phyloP scores from a whole-genome alignment of 1,140 invertebrate species.

The Idris sp. region DNA sequence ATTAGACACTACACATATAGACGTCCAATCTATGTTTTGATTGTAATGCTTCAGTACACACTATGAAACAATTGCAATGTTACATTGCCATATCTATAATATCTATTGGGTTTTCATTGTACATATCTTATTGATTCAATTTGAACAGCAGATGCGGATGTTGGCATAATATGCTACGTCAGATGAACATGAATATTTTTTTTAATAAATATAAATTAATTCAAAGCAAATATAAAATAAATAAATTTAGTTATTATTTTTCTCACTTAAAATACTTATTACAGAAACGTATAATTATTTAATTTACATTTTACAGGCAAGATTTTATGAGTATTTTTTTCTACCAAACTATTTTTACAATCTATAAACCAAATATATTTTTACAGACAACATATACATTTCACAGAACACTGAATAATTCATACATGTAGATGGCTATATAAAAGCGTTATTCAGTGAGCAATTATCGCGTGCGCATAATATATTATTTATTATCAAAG shows the following conservation, averaged over 20 bases:
- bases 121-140: slow-evolving; percentile 47
- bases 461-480: slow-evolving; percentile 2
- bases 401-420: slow-evolving; percentile 14
- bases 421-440: slow-evolving; percentile 5
- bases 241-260: too few relatives aligned
- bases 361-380: too few relatives aligned
- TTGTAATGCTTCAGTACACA: slow-evolving; percentile 33
- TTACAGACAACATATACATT: slow-evolving; percentile 19
- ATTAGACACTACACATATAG: neutral
- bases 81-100: slow-evolving; percentile 41
- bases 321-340: too few relatives aligned
- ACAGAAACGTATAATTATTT: too few relatives aligned
- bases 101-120: slow-evolving; percentile 45
- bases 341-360: too few relatives aligned
- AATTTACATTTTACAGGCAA: too few relatives aligned
- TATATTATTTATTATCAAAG: slow-evolving; percentile 27
- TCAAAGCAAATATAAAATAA: too few relatives aligned
- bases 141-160: slow-evolving; percentile 18
- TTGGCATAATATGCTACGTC: too few relatives aligned
- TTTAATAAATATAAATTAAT: too few relatives aligned
- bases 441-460: slow-evolving; percentile 12
- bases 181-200: too few relatives aligned
- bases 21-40: slow-evolving; percentile 27
- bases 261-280: too few relatives aligned
- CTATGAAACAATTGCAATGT: slow-evolving; percentile 33